Evolutionary conservation across 2,888 invertebrate genomes (phyloP), one percentile per base, ranked within the genome.

Genomic region (Ectropis crepuscularia): DNA sequence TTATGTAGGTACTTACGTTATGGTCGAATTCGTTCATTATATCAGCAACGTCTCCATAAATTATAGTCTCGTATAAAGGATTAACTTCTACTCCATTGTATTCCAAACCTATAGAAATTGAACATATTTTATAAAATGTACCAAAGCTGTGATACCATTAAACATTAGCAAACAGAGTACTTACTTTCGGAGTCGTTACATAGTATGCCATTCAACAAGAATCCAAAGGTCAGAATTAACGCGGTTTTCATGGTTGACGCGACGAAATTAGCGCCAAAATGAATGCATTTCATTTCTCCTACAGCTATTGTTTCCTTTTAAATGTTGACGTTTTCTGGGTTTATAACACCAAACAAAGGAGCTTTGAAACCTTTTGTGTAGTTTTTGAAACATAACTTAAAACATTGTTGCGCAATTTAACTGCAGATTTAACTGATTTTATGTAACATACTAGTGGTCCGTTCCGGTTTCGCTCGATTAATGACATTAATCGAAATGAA

Each of bases 41-140:
- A 42, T 92, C 90, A 45, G 90, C 86, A 37, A 92, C 83, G 68
- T 92, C 92, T 62, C 83, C 88, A 65, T 87, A 88, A 65, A 92
- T 86, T 54, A 92, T 85, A 7, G 89, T 85, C 72, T 91, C 89
- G 66, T 88, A 87, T 70, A 85, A 80, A 60, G 92, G 90, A 53
- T 81, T 77, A 45, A 80, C 70, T 74, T 88, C 89, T 65, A 86
- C 73, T 62, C 79, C 78, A 74, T 86, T 89, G 61, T 67, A 48
- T 63, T 70, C 71, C 9, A 65, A 58, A 61, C 70, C 70, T 69
- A 42, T 5, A 58, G 54, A 54, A 37, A 28, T 28, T 28, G 16
- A 28, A 28, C 49, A 46, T 16, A 16, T 9, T 10, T 47, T 42
- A 57, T 9, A n/a, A 41, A 41, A n/a, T 11, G 6, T 42, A 49